Base-by-base conservation (phyloP, 2,797 vertebrate genomes). In the Tokudaia muenninki region DNA sequence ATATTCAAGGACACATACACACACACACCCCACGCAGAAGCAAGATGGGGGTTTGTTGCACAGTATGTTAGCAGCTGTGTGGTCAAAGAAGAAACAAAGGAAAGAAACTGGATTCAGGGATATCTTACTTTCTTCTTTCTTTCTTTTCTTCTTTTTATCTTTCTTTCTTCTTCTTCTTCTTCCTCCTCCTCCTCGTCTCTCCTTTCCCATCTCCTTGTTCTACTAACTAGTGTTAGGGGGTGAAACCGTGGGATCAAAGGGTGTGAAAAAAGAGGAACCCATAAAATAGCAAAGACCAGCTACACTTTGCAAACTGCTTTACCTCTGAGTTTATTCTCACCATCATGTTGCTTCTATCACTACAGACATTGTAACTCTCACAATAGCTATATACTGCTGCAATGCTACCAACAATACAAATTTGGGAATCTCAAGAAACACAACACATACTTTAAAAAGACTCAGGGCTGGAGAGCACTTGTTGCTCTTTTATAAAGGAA, bases 341-440 rank as follows among this genome's bases (percentile, higher is more conserved):
- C 57, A 50, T 63, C 34, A 37, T 37, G 22, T 67, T 94, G 37
- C 41, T 93, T 90, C 92, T 96, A 94, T 90, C 86, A 91, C 34
- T 67, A 81, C 41, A 14, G 61, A 87, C 59, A 50, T 61, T 81
- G 55, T 52, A 90, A 96, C 50, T 72, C 83, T 65, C 21, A 87
- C 50, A 87, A 96, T 44, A 95, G 44, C 91, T 41, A 80, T 83
- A 96, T 0, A 52, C 19, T 86, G 24, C 4, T 90, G 92, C 78
- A 21, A 96, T 89, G 57, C 88, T 37, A 93, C 57, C 75, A 72
- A 88, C 47, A 90, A 96, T 37, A 97, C 95, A 91, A 65, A 34
- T 29, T 94, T 37, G 86, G 65, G 34, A 59, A 90, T 24, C 41
- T 90, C 75, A 94, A 81, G 75, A 95, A 96, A 90, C 80, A 81